Base-by-base conservation (phyloP, 1,140 invertebrate species). In the Trachymyrmex septentrionalis region DNA sequence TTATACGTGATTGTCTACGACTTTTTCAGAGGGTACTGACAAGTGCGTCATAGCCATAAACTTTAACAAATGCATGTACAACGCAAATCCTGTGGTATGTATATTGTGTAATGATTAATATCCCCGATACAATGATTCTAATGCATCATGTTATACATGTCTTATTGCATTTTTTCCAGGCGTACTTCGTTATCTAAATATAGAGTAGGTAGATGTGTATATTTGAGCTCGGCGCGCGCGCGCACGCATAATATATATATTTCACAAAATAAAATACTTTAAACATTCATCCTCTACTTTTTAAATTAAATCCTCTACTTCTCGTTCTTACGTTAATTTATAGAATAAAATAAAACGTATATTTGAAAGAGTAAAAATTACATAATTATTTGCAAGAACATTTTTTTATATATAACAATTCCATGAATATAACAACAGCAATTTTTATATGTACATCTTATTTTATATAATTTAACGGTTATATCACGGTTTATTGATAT, bases 1-100 rank as follows among this genome's bases (percentile, higher is more conserved):
- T 69, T 4, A 50, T 24, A 12, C n/a, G 48, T 19, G 9, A 30
- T 48, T 59, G 12, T 69, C 6, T 78, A 21, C 75, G 6, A 55
- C 12, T 84, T 85, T 67, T n/a, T 69, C 21, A 92, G 92, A 30
- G 6, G 80, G 84, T 10, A 55, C 10, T 0, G 87, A 93, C 30
- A 59, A 84, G 0, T 93, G 92, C 50, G 69, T 81, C 0, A 55
- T 86, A 27, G 44, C 87, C 2, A 86, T 53, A 12, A 87, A 89
- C 9, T 84, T 93, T 7, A 84, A 88, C 27, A 87, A 89, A 34
- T 93, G 92, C 63, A 72, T 86, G 73, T 91, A 55, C 55, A 14
- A 30, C 0, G 71, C 38, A 6, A 90, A 91, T 84, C 90, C 91
- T 3, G 55, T 90, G 81, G 91, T 92, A 86, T 19, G 77, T 90